Evolutionary conservation across 2,797 vertebrate genomes (phyloP).

Genomic region (Molothrus ater): DNA sequence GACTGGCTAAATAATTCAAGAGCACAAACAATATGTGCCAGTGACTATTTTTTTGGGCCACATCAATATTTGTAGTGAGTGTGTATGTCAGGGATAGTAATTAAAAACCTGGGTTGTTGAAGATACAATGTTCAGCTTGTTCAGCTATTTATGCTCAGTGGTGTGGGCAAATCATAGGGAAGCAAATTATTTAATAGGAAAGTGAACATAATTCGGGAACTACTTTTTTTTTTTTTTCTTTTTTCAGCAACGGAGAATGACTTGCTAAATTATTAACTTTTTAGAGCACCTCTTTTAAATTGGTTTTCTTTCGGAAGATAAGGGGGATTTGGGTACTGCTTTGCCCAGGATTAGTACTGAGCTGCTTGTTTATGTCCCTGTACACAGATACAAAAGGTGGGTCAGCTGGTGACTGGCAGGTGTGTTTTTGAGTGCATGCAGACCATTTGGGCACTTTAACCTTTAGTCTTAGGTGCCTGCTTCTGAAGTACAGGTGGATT

Average conservation of each 20-base stretch:
- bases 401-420: neutral
- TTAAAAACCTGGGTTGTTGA: neutral
- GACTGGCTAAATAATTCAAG: neutral
- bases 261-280: conserved; percentile 6
- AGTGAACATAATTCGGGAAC: neutral
- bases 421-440: neutral
- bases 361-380: neutral
- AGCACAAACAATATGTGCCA: neutral
- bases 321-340: neutral
- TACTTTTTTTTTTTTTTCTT: neutral
- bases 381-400: neutral
- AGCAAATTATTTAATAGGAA: neutral
- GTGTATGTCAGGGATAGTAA: neutral
- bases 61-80: neutral
- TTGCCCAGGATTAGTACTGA: neutral
- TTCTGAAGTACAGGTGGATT: neutral
- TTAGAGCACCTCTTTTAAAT: neutral
- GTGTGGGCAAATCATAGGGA: neutral
- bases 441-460: neutral
- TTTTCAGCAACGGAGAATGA: neutral
- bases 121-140: neutral
- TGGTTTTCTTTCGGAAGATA: neutral
- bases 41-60: neutral
- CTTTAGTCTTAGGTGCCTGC: neutral
- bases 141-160: neutral